Conservation (phyloP, 2,888 invertebrate species). For the Neoitamus cyanurus region DNA sequence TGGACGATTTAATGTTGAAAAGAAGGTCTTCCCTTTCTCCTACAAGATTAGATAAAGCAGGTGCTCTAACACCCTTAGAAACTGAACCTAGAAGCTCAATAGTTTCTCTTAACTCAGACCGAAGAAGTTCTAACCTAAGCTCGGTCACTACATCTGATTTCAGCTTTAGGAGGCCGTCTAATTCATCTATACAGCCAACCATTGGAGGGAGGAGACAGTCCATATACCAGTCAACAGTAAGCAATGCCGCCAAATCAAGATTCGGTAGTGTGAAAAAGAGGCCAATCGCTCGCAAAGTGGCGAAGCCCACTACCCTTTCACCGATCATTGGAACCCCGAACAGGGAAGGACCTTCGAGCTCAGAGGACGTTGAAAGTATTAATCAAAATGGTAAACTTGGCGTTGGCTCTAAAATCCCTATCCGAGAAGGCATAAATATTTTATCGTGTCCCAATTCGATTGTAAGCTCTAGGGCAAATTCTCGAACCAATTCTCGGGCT, state of each 20-base stretch:
- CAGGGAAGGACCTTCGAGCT: conserved; percentile 58
- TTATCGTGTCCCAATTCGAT: conserved; percentile 55
- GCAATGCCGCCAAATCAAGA: conserved; percentile 28
- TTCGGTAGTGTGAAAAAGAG: conserved; percentile 50
- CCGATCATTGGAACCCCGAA: conserved; percentile 66
- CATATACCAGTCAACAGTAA: not conserved
- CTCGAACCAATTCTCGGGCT: conserved; percentile 55
- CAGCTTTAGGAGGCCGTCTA: conserved; percentile 61
- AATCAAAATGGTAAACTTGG: conserved; percentile 47
- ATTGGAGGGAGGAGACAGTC: not conserved
- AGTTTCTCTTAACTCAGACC: conserved; percentile 57
- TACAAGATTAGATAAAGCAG: conserved; percentile 56
- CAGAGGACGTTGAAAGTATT: conserved; percentile 56
- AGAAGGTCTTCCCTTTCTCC: conserved; percentile 47
- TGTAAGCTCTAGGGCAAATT: conserved; percentile 52
- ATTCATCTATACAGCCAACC: conserved; percentile 49
- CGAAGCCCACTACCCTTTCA: conserved; percentile 63
- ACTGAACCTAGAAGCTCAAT: conserved; percentile 57
- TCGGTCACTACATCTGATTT: conserved; percentile 64
- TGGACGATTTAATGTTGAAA: conserved; percentile 59
- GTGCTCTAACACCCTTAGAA: conserved; percentile 63
- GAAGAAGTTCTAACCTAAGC: conserved; percentile 64
- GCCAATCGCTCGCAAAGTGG: conserved; percentile 59
- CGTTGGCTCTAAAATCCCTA: conserved; percentile 63
- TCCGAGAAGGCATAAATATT: conserved; percentile 55